Evolutionary conservation across 30 jellyfish, hydroid and myxozoan genomes (phyloP).

Genomic region (Hydra vulgaris): DNA sequence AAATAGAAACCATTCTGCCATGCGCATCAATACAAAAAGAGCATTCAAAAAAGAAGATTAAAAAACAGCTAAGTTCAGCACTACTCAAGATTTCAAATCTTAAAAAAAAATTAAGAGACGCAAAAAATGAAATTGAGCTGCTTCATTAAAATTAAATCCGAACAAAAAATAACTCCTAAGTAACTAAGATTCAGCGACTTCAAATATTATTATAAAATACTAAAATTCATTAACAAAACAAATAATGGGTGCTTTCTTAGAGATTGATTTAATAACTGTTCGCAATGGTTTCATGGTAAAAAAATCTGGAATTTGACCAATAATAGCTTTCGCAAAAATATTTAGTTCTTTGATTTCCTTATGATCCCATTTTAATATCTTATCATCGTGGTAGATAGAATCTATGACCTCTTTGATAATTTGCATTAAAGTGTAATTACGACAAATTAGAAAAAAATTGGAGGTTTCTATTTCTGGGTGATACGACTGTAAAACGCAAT

Average conservation of each 20-base stretch:
- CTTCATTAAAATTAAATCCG: neutral
- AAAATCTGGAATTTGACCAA: neutral
- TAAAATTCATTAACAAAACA: neutral
- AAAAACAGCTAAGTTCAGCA: too few relatives aligned
- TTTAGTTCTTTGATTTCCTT: neutral
- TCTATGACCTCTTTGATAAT: slow-evolving; percentile 1
- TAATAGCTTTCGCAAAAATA: neutral
- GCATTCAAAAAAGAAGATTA: too few relatives aligned
- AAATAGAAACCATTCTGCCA: too few relatives aligned
- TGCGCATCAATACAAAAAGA: too few relatives aligned
- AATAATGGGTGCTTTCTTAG: neutral
- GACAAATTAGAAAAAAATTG: slow-evolving; percentile 3
- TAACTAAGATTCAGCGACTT: neutral
- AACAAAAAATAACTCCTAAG: neutral
- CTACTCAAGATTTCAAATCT: too few relatives aligned
- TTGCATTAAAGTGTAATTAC: slow-evolving; percentile 4
- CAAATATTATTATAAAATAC: neutral
- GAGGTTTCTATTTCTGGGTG: slow-evolving; percentile 13
- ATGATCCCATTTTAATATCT: slow-evolving; percentile 4
- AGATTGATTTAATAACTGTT: neutral
- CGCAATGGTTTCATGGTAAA: neutral
- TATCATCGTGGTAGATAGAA: slow-evolving; percentile 1
- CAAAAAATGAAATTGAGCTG: too few relatives aligned
- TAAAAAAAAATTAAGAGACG: too few relatives aligned
- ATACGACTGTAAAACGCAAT: slow-evolving; percentile 9